These are phyloP conservation scores for Pachydiplax longipennis DNA, from an alignment of 2,888 invertebrate genomes.

Conservation along the genomic window DNA sequence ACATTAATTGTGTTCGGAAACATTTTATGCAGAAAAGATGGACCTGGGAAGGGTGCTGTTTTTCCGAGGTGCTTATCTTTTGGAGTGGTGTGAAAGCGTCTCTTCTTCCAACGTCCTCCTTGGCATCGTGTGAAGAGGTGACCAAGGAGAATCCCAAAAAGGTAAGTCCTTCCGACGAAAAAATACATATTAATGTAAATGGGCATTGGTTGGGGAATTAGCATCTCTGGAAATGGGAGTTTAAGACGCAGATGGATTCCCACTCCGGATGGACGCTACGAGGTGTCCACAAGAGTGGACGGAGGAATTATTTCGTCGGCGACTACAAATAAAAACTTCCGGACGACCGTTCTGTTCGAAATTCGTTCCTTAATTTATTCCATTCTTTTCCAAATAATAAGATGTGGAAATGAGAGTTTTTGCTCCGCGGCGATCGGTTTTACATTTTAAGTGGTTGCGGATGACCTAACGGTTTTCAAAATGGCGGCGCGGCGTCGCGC, in stretches of 20 bases:
- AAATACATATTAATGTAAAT: background rate
- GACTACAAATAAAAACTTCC: background rate
- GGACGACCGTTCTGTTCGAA: background rate
- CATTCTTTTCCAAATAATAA: no score
- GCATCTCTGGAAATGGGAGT: background rate
- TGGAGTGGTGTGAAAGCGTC: background rate
- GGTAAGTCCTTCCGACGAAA: background rate
- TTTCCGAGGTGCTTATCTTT: background rate
- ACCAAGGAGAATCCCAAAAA: background rate
- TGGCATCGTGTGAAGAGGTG: background rate
- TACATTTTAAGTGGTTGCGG: no score
- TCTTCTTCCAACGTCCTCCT: background rate
- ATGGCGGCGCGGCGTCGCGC: no score
- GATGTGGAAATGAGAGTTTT: no score
- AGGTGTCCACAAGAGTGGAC: background rate
- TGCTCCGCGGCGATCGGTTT: no score
- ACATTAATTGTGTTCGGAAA: constrained; percentile 4
- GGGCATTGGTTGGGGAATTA: background rate
- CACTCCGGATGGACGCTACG: background rate
- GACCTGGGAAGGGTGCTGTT: background rate
- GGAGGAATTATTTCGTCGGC: background rate
- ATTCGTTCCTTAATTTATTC: no score
- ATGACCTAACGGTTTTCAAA: no score
- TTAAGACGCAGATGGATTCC: background rate
- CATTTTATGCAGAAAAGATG: constrained; percentile 36